Evolutionary conservation across 2,797 vertebrate genomes (phyloP), one percentile per base, ranked within the genome.

Genomic region (Megaceryle alcyon): DNA sequence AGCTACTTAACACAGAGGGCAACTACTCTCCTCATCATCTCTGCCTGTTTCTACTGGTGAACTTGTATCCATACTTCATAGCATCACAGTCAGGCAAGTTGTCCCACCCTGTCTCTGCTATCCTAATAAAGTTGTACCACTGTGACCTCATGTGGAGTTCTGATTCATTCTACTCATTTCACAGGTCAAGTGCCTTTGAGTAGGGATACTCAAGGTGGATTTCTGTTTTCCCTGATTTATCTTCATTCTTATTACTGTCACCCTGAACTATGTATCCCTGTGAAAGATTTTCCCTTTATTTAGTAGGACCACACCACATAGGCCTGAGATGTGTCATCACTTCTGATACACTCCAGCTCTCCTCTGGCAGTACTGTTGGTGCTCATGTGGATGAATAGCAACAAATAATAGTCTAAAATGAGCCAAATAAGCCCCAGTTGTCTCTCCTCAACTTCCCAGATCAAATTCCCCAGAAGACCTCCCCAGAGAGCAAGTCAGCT

Each of bases 101-200:
- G 43, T 44, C 35, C 65, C 31, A 77, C 26, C 18, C 41, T 48
- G 12, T 7, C 35, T 63, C 63, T 56, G 21, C 35, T 54, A 8
- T 35, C 43, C 19, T 49, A 64, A 64, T 10, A 13, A 4, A 12
- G n/a, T 12, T 43, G 13, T 28, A n/a, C 22, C 7, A 37, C 64
- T 37, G 49, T 23, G 26, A 64, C 51, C 35, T 37, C n/a, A 4
- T 14, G 19, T 15, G 43, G 20, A 26, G 11, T n/a, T 57, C 49
- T 17, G n/a, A 10, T 44, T 82, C 54, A 7, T 70, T 17, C 51
- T 17, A 2, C 41, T 41, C 1, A 25, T 56, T 75, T 51, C 29
- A 6, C 37, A 35, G 29, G 14, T 4, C 0, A 1, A 29, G 25
- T 41, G 4, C 18, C 4, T 60, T 35, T 44, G 10, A 46, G 21